Evolutionary conservation across 1,140 invertebrate genomes (phyloP).

Genomic region (Sarcophaga peregrina): DNA sequence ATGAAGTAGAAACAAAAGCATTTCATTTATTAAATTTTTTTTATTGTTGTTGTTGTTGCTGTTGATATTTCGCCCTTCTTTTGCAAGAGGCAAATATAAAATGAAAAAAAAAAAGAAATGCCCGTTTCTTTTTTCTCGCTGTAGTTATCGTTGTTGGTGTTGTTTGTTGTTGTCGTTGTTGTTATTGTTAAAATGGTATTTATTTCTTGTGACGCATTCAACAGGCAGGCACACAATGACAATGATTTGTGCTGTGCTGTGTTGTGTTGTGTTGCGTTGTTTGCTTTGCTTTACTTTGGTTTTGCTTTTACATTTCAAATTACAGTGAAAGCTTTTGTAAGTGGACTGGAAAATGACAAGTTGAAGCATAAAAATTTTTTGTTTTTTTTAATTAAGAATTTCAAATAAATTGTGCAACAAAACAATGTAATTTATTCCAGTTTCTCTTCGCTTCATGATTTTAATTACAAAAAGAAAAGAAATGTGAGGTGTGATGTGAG

Average conservation of each 20-base stretch:
- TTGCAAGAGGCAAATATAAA: not conserved
- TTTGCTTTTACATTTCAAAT: not conserved
- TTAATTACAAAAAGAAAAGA: too few relatives aligned
- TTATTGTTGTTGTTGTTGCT: not conserved
- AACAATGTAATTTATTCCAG: too few relatives aligned
- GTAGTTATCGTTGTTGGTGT: too few relatives aligned
- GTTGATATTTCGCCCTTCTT: not conserved
- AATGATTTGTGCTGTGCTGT: not conserved
- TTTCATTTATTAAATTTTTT: not conserved
- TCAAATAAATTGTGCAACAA: too few relatives aligned
- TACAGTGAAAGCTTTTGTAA: constrained; percentile 17
- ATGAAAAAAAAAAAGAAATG: too few relatives aligned
- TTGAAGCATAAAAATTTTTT: too few relatives aligned
- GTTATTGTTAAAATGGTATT: not conserved
- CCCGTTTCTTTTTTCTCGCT: too few relatives aligned
- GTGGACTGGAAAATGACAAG: not conserved
- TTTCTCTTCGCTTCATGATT: too few relatives aligned
- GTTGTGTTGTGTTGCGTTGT: too few relatives aligned
- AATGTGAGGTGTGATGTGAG: too few relatives aligned
- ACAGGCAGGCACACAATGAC: not conserved
- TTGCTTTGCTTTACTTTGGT: too few relatives aligned
- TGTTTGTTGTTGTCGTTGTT: constrained; percentile 8
- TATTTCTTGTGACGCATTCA: constrained; percentile 14
- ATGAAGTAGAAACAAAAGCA: not conserved
- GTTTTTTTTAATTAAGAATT: too few relatives aligned